Evolutionary conservation across 2,113 vertebrate species (phyloP).

Genomic region (Gnathonemus longibarbis): DNA sequence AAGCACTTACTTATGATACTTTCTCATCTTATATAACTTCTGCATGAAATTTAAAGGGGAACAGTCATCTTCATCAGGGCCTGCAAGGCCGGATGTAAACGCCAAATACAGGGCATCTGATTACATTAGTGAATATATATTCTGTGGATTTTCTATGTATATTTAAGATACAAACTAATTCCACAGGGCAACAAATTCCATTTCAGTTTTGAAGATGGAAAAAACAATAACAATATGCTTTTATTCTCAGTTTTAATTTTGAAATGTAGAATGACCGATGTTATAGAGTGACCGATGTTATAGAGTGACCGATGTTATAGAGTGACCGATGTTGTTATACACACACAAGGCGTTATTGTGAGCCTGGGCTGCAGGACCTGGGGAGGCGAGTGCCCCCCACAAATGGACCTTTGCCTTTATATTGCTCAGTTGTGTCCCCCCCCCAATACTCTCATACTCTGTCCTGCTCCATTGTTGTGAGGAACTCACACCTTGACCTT

Average conservation of each 20-base stretch:
- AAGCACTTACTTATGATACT: not conserved
- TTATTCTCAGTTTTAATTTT: not conserved
- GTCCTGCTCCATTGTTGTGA: not conserved
- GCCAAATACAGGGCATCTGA: conserved; percentile 50
- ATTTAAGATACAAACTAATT: not conserved
- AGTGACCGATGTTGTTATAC: not conserved
- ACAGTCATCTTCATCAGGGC: conserved; percentile 44
- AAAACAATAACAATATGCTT: not conserved
- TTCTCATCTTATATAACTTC: not conserved
- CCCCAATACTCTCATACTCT: not conserved
- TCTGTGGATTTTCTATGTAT: conserved; percentile 3
- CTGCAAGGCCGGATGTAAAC: conserved; percentile 52
- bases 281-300: not conserved
- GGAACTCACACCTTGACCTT: not conserved
- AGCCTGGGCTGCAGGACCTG: not conserved
- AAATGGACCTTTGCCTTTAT: not conserved
- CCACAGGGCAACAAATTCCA: not conserved
- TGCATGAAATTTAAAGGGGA: conserved; percentile 23
- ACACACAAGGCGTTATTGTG: not conserved
- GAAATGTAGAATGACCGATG: not conserved
- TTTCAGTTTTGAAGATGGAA: not conserved
- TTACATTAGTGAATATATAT: conserved; percentile 56
- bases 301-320: not conserved
- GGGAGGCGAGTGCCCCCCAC: not conserved
- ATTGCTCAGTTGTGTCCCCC: not conserved